A percentile compares a stretch with the other conserved stretches of the same genome.
Evolutionary conservation across 1,140 invertebrate species (phyloP).

Genomic region (Semibalanus balanoides): DNA sequence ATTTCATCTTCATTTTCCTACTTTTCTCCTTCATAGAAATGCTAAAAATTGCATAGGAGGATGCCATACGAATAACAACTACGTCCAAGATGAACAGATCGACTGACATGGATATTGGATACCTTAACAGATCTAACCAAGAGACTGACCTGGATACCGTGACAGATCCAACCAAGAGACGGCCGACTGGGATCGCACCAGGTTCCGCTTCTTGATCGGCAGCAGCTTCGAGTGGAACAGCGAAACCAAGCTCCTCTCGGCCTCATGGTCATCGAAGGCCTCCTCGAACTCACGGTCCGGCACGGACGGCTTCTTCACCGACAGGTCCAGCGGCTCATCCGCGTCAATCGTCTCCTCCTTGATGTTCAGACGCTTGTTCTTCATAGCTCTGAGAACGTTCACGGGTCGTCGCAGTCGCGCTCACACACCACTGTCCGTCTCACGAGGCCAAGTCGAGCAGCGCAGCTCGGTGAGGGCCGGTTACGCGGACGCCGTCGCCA

Average conservation of each 20-base stretch:
- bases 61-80: no score
- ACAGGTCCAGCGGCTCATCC: neutral
- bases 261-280: neutral
- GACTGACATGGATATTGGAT: no score
- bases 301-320: neutral
- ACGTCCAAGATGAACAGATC: no score
- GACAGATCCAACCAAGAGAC: neutral
- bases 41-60: no score
- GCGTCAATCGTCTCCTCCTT: constrained; percentile 1
- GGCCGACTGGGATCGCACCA: neutral
- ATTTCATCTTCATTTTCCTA: no score
- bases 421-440: neutral
- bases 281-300: neutral
- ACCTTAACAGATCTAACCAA: no score
- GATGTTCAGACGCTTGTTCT: constrained; percentile 4
- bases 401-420: no score
- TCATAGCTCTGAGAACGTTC: neutral
- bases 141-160: neutral
- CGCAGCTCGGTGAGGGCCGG: no score
- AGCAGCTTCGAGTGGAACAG: neutral
- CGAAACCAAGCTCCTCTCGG: neutral
- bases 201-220: neutral
- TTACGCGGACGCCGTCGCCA: neutral
- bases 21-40: no score
- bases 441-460: neutral